Conservation (phyloP, 2,888 invertebrate genomes). For the Cephus pygmeus region DNA sequence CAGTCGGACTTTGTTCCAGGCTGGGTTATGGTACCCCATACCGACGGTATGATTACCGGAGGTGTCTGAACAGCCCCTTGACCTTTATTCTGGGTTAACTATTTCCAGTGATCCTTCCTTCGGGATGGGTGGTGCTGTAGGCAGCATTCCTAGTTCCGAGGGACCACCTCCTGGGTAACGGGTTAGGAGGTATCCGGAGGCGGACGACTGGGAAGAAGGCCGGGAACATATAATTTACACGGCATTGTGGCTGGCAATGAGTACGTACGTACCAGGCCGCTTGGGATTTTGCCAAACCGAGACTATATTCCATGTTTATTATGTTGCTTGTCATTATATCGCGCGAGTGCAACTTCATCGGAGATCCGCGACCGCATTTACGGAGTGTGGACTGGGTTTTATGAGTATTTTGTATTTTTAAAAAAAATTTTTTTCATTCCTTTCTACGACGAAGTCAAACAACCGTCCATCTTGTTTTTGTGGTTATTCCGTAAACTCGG, state of each 20-base stretch:
- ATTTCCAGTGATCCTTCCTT: not conserved
- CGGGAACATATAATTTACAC: constrained; percentile 12
- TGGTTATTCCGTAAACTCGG: not conserved
- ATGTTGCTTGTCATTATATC: constrained; percentile 8
- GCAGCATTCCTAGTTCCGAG: not conserved
- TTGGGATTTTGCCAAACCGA: constrained; percentile 13
- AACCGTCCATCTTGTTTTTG: not conserved
- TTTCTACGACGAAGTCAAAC: no score
- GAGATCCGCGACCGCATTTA: not conserved
- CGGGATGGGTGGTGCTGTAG: not conserved
- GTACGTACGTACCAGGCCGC: constrained; percentile 7
- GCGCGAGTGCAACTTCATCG: constrained; percentile 1
- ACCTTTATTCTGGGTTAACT: not conserved
- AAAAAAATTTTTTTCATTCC: no score
- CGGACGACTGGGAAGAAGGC: not conserved
- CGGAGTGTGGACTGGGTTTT: not conserved
- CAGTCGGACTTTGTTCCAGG: not conserved
- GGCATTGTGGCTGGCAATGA: constrained; percentile 11
- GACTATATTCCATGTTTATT: constrained; percentile 12
- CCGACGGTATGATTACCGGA: not conserved
- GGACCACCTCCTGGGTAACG: not conserved
- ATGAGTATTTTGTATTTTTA: no score
- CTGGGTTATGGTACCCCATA: not conserved
- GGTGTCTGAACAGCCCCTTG: not conserved
- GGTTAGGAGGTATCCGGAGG: not conserved